Evolutionary conservation across 2,113 vertebrate species (phyloP), one percentile per base, ranked within the genome.

Genomic region (Cheirogaleus medius): DNA sequence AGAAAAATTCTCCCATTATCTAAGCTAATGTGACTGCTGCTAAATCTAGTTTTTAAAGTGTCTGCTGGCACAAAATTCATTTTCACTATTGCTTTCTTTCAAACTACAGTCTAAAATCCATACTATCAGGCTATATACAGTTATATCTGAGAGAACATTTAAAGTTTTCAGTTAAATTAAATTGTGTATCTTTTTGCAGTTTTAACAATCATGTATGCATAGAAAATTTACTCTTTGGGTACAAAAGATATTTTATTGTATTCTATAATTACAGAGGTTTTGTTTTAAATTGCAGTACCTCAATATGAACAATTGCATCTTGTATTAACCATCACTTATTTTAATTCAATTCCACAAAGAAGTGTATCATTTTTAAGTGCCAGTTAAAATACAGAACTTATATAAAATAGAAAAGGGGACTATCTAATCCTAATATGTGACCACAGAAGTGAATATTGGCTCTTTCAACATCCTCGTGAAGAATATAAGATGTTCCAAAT

Each of bases 1-100:
- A 98, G 99, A 99, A 99, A 98, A 98, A 98, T 98, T 98, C 98
- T 97, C 97, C 98, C 98, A 99, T 99, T 99, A 99, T 98, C 98
- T 98, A 98, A 98, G 99, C 98, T 99, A 99, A 99, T 98, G 98
- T 98, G 98, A 98, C 98, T 98, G 98, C 97, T 98, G 97, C 98
- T 98, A 99, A 98, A 98, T 98, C 98, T 98, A 98, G 97, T 98
- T 98, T 98, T 98, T 98, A 98, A 98, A 98, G 98, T 98, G 97
- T 98, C 98, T 98, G 27, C 95, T 98, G 96, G 98, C 97, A 98
- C 95, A 90, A 98, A 98, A 99, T 98, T 98, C 94, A 98, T 98
- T 98, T 97, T 98, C 87, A 81, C 90, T 96, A 78, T 96, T 98
- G 82, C 93, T 97, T 98, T 97, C 91, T 98, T 98, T 98, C 92